Conservation (phyloP, 2,113 vertebrate genomes). For the Meles meles region DNA sequence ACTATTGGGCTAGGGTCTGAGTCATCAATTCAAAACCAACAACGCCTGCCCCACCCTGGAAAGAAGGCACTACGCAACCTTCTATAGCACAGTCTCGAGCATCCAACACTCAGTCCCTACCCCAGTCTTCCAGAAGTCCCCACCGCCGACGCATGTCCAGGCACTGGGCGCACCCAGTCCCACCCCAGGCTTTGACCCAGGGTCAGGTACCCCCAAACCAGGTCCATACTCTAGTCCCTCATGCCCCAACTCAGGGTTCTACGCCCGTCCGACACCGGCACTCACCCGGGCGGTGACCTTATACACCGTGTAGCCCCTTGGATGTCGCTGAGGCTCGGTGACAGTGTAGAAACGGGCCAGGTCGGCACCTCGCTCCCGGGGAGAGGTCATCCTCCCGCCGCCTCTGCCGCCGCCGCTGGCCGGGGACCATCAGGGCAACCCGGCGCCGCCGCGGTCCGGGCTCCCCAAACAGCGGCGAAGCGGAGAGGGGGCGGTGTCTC, state of each 20-base stretch:
- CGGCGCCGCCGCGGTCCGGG: background rate
- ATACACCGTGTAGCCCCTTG: slow-evolving; percentile 94
- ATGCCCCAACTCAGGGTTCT: background rate
- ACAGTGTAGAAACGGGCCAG: slow-evolving; percentile 98
- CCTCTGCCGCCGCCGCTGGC: slow-evolving; percentile 55
- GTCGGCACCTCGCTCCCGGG: slow-evolving; percentile 88
- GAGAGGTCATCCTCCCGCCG: slow-evolving; percentile 91
- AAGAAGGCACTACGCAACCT: background rate
- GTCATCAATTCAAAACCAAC: background rate
- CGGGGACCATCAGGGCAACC: slow-evolving; percentile 38
- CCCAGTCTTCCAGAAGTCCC: background rate
- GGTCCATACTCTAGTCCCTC: background rate
- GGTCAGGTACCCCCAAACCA: background rate
- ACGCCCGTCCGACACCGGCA: slow-evolving; percentile 4
- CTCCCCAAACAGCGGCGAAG: background rate
- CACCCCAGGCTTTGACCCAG: background rate
- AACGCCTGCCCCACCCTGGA: background rate
- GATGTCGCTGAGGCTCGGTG: slow-evolving; percentile 93
- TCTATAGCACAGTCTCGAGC: background rate
- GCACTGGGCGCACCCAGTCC: background rate
- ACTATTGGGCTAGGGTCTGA: background rate
- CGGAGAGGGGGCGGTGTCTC: slow-evolving; percentile 35
- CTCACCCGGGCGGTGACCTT: slow-evolving; percentile 97
- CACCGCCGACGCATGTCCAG: background rate
- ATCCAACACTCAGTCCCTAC: background rate